Conservation (phyloP, 2,113 vertebrate species). For the Hystrix brachyura region DNA sequence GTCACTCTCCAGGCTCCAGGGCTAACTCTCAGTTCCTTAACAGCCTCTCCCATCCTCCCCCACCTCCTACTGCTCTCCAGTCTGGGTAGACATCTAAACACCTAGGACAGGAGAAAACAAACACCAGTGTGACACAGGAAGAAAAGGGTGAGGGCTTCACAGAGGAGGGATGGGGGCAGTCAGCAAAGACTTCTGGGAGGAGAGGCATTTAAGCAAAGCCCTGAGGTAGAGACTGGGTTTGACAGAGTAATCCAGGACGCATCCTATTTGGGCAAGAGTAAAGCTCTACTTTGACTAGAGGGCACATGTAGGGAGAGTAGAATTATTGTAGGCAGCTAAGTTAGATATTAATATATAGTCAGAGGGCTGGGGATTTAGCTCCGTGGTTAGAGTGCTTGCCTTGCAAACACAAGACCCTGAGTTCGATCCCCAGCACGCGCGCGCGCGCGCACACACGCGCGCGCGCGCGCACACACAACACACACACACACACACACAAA, state of each 20-base stretch:
- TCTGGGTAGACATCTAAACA: too few species aligned
- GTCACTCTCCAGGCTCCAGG: neutral
- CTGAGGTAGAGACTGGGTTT: neutral
- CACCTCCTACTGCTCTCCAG: neutral
- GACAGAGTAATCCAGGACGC: neutral
- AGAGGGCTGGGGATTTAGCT: too few species aligned
- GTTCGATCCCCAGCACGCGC: too few species aligned
- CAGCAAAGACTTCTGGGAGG: neutral
- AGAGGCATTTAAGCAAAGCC: neutral
- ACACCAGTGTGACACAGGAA: neutral
- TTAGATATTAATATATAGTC: neutral
- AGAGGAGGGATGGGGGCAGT: neutral
- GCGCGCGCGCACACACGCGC: too few species aligned
- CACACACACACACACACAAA: too few species aligned
- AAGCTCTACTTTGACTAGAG: neutral
- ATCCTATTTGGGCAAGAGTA: too few species aligned
- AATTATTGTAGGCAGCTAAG: neutral
- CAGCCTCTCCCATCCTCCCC: neutral
- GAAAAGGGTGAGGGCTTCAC: neutral
- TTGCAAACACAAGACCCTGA: too few species aligned
- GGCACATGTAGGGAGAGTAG: neutral
- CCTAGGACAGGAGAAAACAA: neutral
- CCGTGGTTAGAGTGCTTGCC: too few species aligned
- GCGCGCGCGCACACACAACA: too few species aligned
- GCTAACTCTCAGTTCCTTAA: neutral